phyloP scores from a whole-genome alignment of 2,113 vertebrate species.

The Leucosticte australis region DNA sequence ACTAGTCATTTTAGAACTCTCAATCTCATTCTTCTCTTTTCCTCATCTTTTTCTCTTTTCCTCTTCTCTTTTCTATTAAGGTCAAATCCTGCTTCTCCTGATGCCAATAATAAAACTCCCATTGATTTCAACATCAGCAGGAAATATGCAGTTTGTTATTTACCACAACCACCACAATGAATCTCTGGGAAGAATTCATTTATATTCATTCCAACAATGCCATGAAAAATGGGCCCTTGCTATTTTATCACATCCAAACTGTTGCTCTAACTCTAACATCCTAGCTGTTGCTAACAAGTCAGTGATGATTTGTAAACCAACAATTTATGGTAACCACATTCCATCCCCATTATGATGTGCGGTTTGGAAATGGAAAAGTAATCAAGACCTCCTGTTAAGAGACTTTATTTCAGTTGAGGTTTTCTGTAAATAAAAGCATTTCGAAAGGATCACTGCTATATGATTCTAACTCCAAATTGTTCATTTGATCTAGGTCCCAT shows the following conservation, averaged over 20 bases:
- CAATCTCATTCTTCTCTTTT: constrained; percentile 18
- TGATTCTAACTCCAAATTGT: constrained; percentile 35
- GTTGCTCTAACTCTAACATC: constrained; percentile 61
- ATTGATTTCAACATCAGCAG: constrained; percentile 64
- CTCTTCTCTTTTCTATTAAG: constrained; percentile 54
- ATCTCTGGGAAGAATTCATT: constrained; percentile 62
- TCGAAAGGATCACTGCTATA: constrained; percentile 44
- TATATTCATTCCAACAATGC: constrained; percentile 51
- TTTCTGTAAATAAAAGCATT: constrained; percentile 62
- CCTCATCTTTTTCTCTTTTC: constrained; percentile 32
- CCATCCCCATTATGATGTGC: constrained; percentile 63
- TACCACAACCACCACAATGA: constrained; percentile 62
- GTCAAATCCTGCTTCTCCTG: constrained; percentile 49
- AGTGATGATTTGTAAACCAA: constrained; percentile 69
- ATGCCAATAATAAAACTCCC: constrained; percentile 56
- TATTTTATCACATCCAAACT: constrained; percentile 66
- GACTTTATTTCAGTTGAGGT: constrained; percentile 51
- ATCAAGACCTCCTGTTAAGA: constrained; percentile 69
- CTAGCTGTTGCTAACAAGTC: constrained; percentile 65
- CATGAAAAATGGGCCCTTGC: constrained; percentile 53
- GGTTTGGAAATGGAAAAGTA: constrained; percentile 70
- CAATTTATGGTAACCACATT: constrained; percentile 67
- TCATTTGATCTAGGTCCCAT: constrained; percentile 23
- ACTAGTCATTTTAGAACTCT: not conserved
- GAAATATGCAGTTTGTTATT: constrained; percentile 60